phyloP scores from a whole-genome alignment of 2,113 vertebrate species.

The Catagonus wagneri region DNA sequence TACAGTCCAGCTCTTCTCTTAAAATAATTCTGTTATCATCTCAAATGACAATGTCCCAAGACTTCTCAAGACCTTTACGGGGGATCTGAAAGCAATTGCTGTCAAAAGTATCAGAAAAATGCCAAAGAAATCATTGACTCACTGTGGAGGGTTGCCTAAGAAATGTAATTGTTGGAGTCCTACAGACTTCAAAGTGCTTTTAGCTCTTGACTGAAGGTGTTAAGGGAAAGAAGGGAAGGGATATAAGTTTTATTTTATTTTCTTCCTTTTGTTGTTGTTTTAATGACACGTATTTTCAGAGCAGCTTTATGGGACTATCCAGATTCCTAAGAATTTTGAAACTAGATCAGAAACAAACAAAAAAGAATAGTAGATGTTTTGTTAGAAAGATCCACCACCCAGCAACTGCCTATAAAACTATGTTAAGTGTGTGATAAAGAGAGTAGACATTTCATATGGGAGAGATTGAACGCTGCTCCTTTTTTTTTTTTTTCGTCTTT shows the following conservation, averaged over 20 bases:
- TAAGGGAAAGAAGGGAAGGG: background rate
- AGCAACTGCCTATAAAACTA: background rate
- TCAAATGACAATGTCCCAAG: constrained; percentile 32
- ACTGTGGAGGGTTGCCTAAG: background rate
- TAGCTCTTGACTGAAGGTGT: constrained; percentile 9
- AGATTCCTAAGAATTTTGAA: background rate
- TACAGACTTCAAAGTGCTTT: constrained; percentile 24
- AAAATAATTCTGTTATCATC: constrained; percentile 34
- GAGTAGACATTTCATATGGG: background rate
- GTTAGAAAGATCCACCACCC: background rate
- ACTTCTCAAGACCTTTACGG: constrained; percentile 42
- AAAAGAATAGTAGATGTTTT: background rate
- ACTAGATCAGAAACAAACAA: background rate
- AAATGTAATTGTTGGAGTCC: background rate
- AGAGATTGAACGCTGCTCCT: background rate
- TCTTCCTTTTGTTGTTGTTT: background rate
- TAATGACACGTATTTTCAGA: background rate
- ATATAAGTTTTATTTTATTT: background rate
- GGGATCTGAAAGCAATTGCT: constrained; percentile 22
- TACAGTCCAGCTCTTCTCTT: background rate
- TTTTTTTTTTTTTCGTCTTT: too few species aligned
- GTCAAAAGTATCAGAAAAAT: constrained; percentile 58
- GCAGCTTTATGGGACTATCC: background rate
- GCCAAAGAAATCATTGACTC: constrained; percentile 69
- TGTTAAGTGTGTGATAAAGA: background rate